A percentile compares a stretch with the other conserved stretches of the same genome.
Evolutionary conservation across 2,888 invertebrate genomes (phyloP).

Genomic region (Synergus gifuensis): DNA sequence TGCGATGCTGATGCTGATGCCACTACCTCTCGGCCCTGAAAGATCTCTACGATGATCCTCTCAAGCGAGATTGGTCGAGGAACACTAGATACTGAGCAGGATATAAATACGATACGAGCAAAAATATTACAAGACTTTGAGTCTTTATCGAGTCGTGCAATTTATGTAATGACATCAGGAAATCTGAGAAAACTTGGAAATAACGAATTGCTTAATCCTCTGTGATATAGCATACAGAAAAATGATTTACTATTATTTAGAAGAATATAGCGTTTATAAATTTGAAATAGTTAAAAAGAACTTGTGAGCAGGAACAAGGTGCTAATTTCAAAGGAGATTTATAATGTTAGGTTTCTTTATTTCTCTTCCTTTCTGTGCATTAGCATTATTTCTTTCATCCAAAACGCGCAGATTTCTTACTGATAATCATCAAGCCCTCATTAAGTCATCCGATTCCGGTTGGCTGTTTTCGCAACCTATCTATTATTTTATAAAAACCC

Average conservation of each 20-base stretch:
- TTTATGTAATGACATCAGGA: not conserved
- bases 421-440: constrained; percentile 37
- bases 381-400: constrained; percentile 27
- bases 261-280: not conserved
- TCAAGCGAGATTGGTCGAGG: constrained; percentile 14
- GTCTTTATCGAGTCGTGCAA: not conserved
- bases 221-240: not conserved
- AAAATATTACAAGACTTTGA: not conserved
- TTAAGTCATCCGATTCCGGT: constrained; percentile 33
- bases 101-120: not conserved
- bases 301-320: constrained; percentile 19
- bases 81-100: not conserved
- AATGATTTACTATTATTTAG: not conserved
- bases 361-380: constrained; percentile 19
- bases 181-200: too few species aligned
- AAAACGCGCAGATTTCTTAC: constrained; percentile 33
- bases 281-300: too few species aligned
- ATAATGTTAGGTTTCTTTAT: constrained; percentile 7
- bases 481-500: constrained; percentile 34
- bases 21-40: constrained; percentile 54
- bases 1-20: constrained; percentile 64
- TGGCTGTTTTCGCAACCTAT: constrained; percentile 34
- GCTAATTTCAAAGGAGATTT: constrained; percentile 21
- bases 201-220: not conserved
- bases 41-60: constrained; percentile 30